phyloP scores from a whole-genome alignment of 2,888 invertebrate species.

The Drosophila incognita region DNA sequence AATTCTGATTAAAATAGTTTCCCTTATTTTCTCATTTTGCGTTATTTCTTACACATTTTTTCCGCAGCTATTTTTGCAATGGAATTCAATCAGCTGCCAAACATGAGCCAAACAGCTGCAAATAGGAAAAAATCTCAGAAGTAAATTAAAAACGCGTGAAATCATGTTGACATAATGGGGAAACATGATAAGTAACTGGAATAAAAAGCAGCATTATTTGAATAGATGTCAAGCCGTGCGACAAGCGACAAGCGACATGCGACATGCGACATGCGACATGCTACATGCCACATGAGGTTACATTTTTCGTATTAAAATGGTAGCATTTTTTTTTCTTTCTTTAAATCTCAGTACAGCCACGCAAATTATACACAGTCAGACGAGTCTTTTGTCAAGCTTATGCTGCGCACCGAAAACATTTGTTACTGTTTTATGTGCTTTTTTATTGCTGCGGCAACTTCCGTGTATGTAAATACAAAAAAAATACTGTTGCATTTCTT shows the following conservation, averaged over 20 bases:
- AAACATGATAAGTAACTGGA: neutral
- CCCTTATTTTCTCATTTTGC: neutral
- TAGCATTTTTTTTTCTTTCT: constrained; percentile 25
- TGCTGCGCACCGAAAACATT: constrained; percentile 27
- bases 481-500: constrained; percentile 28
- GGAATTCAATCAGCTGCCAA: constrained; percentile 16
- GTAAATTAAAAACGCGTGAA: constrained; percentile 44
- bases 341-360: constrained; percentile 11
- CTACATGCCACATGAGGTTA: constrained; percentile 5
- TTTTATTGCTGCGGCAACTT: constrained; percentile 15
- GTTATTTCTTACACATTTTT: neutral
- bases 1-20: neutral
- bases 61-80: constrained; percentile 13
- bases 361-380: constrained; percentile 23
- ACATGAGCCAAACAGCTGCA: constrained; percentile 1
- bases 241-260: constrained; percentile 12
- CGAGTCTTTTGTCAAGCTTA: constrained; percentile 21
- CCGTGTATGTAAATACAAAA: neutral
- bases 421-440: constrained; percentile 25
- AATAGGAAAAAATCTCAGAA: neutral
- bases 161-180: constrained; percentile 21
- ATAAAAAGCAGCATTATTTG: constrained; percentile 14
- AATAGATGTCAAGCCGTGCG: constrained; percentile 27
- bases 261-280: constrained; percentile 13
- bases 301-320: constrained; percentile 53